Evolutionary conservation across 92 coral and sea anemone genomes (phyloP).

Genomic region (Heteractis magnifica): DNA sequence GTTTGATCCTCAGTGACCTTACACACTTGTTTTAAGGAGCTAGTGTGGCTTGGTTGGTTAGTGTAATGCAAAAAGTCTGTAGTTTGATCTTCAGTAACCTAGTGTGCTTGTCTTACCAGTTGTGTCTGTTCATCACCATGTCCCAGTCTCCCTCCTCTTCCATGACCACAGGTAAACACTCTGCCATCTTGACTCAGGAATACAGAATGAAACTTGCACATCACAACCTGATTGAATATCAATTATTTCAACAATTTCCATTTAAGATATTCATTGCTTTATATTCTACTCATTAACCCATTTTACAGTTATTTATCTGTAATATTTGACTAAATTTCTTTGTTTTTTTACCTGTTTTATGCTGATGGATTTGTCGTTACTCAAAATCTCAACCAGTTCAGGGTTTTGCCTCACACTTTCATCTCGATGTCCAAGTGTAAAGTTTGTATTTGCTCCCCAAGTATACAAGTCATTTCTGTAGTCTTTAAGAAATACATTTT

Average conservation of each 20-base stretch:
- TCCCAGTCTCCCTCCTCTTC: slow-evolving; percentile 93
- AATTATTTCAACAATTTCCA: not conserved
- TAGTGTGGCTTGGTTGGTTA: no score
- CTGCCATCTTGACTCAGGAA: slow-evolving; percentile 80
- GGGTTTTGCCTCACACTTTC: slow-evolving; percentile 76
- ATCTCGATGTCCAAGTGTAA: slow-evolving; percentile 92
- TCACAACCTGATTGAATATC: slow-evolving; percentile 60
- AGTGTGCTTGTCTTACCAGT: slow-evolving; percentile 48
- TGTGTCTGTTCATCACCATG: slow-evolving; percentile 87
- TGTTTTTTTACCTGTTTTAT: slow-evolving; percentile 52
- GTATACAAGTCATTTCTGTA: slow-evolving; percentile 51
- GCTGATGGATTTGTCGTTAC: slow-evolving; percentile 41
- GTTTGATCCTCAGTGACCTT: no score
- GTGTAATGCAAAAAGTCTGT: no score
- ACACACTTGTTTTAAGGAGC: no score
- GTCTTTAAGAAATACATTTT: slow-evolving; percentile 1
- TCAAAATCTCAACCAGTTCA: slow-evolving; percentile 70
- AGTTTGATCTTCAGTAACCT: no score
- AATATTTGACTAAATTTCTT: no score
- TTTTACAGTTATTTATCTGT: no score
- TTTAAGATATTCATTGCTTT: not conserved
- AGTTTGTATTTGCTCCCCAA: slow-evolving; percentile 95
- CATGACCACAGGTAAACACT: slow-evolving; percentile 95
- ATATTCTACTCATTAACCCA: not conserved
- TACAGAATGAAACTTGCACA: slow-evolving; percentile 91